Base-by-base conservation (phyloP, 2,888 invertebrate species). In the Cistogaster globosa region DNA sequence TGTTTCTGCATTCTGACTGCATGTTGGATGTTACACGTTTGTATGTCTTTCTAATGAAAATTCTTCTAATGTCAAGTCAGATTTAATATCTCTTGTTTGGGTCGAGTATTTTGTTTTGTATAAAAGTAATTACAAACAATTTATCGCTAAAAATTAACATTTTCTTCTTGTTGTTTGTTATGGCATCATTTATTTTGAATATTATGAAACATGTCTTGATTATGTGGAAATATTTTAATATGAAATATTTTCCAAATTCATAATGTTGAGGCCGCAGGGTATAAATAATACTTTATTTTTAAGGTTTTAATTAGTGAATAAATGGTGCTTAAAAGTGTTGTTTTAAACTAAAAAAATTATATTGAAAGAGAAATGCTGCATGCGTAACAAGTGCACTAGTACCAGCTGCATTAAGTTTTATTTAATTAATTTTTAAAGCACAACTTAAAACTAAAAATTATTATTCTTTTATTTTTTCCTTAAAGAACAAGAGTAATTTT, bases 111-210 rank as follows among this genome's bases (percentile, higher is more conserved):
- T 36, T 79, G 63, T 69, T 32, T 26, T 76, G 72, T 62, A 55
- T 77, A 83, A 83, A 83, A 83, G 85, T 85, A 85, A 85, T 85
- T 83, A 85, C 82, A 85, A 85, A 85, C 82, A 85, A 85, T 85
- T 85, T 85, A 85, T 85, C 82, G 82, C 82, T 71, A 71, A 63
- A 82, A 85, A 82, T 85, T 82, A 83, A 83, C 63, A 75, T 75
- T 51, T 67, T 63, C 12, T 60, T 60, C 51, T 58, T 75, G 68
- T 51, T 26, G 36, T 3, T 60, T 71, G 62, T 71, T 82, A 12
- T 38, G 11, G 12, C n/a, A 55, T 69, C 63, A 78, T 71, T 63
- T 78, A 71, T 78, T 62, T 55, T 16, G 4, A 45, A 20, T 42
- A n/a, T 62, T 69, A 55, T 78, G 78, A 69, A 55, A 69, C 62